Evolutionary conservation across 2,797 vertebrate genomes (phyloP), one percentile per base, ranked within the genome.

Genomic region (Florisuga fusca): DNA sequence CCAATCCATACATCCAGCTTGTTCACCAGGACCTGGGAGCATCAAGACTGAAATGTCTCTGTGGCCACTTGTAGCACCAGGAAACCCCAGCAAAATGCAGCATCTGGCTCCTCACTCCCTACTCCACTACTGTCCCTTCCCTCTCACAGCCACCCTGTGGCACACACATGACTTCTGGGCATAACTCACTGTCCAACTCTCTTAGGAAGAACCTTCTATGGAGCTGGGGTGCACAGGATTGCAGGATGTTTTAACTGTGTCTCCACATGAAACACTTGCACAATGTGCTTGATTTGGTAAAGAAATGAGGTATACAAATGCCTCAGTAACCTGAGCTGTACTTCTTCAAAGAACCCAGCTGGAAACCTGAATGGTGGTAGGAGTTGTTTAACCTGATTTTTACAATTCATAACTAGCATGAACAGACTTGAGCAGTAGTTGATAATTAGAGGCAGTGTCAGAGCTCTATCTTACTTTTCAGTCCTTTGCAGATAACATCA

Each of bases 71-170:
- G 41, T 22, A 59, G 59, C 64, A 41, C 26, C 31, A 38, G 12
- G 27, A 38, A 89, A 41, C 18, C 18, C 21, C 0, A 0, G 27
- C 54, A 48, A 75, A 86, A 51, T 0, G 1, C 31, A 15, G n/a
- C 3, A 1, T 31, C 62, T 48, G 15, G 26, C 10, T 68, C 17
- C 26, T 19, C 0, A 1, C 21, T 84, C 29, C 33, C 26, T 16
- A 19, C 26, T 64, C 31, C 3, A 0, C 58, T 80, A 7, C n/a
- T 36, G 0, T 25, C 26, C 55, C 45, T 71, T 89, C 64, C 25
- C 54, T 88, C 90, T 41, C 69, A 68, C 59, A 95, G 38, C 41
- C 48, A 46, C 54, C 5, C 63, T 91, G 46, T n/a, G n/a, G 55
- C 2, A 38, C 17, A 41, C 33, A 69, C 7, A 9, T 77, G 51